Evolutionary conservation across 1,140 invertebrate species (phyloP), one percentile per base, ranked within the genome.

Genomic region (Tetraneura akinire): DNA sequence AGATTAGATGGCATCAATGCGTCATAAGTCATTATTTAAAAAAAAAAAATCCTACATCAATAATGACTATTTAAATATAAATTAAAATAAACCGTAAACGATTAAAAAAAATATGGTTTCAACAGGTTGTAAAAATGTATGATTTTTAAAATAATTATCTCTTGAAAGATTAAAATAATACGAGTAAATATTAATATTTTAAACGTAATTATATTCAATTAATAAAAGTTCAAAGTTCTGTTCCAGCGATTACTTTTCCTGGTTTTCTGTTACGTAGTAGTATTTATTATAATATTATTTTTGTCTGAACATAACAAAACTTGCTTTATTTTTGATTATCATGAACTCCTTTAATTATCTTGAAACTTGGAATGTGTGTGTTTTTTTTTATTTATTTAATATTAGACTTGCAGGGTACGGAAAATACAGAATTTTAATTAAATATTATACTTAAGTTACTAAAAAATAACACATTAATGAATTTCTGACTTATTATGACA

Each of bases 401-500:
- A 66, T 42, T 42, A 66, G 42, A 3, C 62, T 10, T 14, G n/a
- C n/a, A n/a, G 18, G 32, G 9, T n/a, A 18, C 32, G 29, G 16
- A 14, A n/a, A 47, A 47, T 1, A 47, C 1, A 47, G 18, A 26
- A 42, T 14, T 66, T 66, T 66, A 66, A 66, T 66, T 66, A n/a
- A 66, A 66, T 66, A 11, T 62, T n/a, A n/a, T n/a, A n/a, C n/a
- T n/a, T n/a, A 62, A 62, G 62, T 42, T 10, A 37, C 10, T 18
- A 66, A 66, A 66, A 66, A 42, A 66, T 1, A n/a, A n/a, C n/a
- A n/a, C n/a, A 18, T 42, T 13, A 66, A 37, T 37, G 32, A 18
- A 37, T 66, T 66, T 42, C 10, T 3, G 62, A n/a, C n/a, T n/a
- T n/a, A n/a, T n/a, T n/a, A n/a, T 37, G 8, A 37, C 8, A 3